phyloP scores from a whole-genome alignment of 2,888 invertebrate species.

The Sipha maydis region DNA sequence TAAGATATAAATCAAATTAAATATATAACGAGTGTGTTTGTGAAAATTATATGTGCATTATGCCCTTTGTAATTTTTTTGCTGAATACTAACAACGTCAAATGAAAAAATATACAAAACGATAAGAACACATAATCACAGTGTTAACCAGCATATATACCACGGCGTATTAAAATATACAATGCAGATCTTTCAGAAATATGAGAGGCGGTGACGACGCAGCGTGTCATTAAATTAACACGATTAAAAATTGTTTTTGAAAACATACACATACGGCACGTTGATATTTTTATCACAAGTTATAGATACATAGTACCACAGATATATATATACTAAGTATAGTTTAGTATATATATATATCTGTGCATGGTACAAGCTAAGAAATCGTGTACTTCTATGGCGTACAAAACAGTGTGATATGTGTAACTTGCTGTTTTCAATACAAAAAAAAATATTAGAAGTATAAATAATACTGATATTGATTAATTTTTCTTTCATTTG shows the following conservation, averaged over 20 bases:
- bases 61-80: not conserved
- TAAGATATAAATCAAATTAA: not conserved
- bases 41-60: not conserved
- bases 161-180: not conserved
- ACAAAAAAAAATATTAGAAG: too few relatives aligned
- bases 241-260: slow-evolving; percentile 7
- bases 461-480: too few relatives aligned
- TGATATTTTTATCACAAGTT: too few relatives aligned
- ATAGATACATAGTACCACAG: too few relatives aligned
- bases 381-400: too few relatives aligned
- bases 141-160: not conserved
- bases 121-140: not conserved
- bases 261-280: not conserved
- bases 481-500: too few relatives aligned
- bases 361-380: too few relatives aligned
- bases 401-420: too few relatives aligned
- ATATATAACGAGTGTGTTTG: not conserved
- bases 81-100: not conserved
- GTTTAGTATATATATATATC: too few relatives aligned
- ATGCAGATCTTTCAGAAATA: slow-evolving; percentile 15
- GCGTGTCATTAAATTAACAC: slow-evolving; percentile 19
- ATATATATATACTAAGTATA: too few relatives aligned
- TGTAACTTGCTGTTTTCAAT: too few relatives aligned
- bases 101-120: not conserved
- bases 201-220: not conserved